Evolutionary conservation across 30 jellyfish, hydroid and myxozoan genomes (phyloP).

Genomic region (Turritopsis rubra): DNA sequence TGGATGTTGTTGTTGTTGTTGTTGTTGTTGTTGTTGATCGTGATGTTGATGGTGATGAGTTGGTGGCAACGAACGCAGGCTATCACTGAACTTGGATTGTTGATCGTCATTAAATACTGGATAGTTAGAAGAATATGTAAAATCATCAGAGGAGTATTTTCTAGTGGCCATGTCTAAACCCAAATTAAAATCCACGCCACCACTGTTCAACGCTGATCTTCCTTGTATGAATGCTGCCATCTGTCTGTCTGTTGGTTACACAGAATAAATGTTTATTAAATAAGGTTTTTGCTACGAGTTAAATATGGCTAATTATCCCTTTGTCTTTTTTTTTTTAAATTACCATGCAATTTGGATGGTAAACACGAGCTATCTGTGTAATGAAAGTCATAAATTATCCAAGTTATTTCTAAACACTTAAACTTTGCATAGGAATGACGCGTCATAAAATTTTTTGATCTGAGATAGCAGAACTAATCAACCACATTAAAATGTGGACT

Average conservation of each 20-base stretch:
- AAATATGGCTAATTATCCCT: slow-evolving; percentile 18
- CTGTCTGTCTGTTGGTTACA: background rate
- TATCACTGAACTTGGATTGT: slow-evolving; percentile 5
- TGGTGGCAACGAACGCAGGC: background rate
- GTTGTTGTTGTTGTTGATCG: slow-evolving; percentile 8
- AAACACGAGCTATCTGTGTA: slow-evolving; percentile 2
- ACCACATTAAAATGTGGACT: background rate
- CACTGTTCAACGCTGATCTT: slow-evolving; percentile 9
- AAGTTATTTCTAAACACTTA: background rate
- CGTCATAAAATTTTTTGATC: background rate
- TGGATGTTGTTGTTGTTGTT: slow-evolving; percentile 5
- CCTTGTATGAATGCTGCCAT: slow-evolving; percentile 16
- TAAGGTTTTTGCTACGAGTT: background rate
- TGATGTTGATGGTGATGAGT: too few species aligned
- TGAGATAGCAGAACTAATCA: background rate
- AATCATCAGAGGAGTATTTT: slow-evolving; percentile 16
- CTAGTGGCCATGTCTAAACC: slow-evolving; percentile 21
- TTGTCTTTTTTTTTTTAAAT: background rate
- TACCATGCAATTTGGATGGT: slow-evolving; percentile 1
- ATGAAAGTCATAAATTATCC: slow-evolving; percentile 7
- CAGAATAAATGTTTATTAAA: background rate
- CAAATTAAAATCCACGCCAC: background rate
- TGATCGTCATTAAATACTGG: slow-evolving; percentile 20
- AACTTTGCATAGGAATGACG: background rate
- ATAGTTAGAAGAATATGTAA: background rate